Evolutionary conservation across 2,797 vertebrate species (phyloP).

Genomic region (Acanthopagrus latus): DNA sequence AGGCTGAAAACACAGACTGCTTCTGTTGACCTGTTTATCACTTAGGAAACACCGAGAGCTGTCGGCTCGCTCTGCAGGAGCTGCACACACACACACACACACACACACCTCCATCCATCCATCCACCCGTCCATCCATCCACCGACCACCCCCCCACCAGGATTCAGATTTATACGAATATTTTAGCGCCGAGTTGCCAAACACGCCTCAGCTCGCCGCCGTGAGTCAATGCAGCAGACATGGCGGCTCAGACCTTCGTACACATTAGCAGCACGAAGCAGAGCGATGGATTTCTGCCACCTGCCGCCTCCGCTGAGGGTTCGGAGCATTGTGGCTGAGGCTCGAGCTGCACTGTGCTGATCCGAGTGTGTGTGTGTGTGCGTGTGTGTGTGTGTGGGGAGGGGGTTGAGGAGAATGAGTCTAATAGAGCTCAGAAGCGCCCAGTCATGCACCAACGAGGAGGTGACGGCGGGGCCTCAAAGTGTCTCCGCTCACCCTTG

Average conservation of each 20-base stretch:
- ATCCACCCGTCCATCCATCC: constrained; percentile 29
- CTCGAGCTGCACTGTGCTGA: constrained; percentile 26
- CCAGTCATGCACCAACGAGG: constrained; percentile 96
- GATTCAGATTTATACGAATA: constrained; percentile 84
- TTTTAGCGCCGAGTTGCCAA: constrained; percentile 55
- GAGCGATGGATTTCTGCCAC: constrained; percentile 72
- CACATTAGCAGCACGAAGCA: constrained; percentile 67
- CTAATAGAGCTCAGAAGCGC: constrained; percentile 96
- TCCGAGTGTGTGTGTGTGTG: constrained; percentile 34
- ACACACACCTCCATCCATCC: constrained; percentile 79
- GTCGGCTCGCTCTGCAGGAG: constrained; percentile 62
- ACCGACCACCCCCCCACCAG: constrained; percentile 79
- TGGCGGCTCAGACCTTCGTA: constrained; percentile 55
- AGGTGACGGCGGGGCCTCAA: constrained; percentile 91
- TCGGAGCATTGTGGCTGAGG: constrained; percentile 63
- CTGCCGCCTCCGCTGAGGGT: constrained; percentile 80
- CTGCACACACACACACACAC: constrained; percentile 44
- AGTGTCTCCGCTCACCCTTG: constrained; percentile 88
- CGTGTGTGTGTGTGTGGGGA: constrained; percentile 2
- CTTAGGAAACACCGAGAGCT: constrained; percentile 89
- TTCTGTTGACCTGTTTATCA: constrained; percentile 95
- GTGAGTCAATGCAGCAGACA: constrained; percentile 56
- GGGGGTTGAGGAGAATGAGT: constrained; percentile 44
- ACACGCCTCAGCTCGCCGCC: constrained; percentile 49
- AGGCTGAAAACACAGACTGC: constrained; percentile 79